phyloP scores from a whole-genome alignment of 2,113 vertebrate species.

The Bagarius yarrelli region DNA sequence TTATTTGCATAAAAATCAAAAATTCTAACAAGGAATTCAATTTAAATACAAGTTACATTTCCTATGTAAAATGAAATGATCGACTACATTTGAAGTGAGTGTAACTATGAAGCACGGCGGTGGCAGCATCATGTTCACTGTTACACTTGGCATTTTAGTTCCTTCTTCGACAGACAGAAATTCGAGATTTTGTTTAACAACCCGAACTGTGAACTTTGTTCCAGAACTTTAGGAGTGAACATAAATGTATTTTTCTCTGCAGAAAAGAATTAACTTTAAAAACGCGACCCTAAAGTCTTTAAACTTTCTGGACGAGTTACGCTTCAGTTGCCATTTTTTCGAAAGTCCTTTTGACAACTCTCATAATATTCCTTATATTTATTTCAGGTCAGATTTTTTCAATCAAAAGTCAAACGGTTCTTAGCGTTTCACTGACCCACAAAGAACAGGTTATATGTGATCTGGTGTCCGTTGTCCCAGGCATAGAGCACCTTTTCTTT shows the following conservation, averaged over 20 bases:
- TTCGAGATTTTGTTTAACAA: too few relatives aligned
- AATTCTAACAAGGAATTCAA: not conserved
- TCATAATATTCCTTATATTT: not conserved
- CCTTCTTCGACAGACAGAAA: too few relatives aligned
- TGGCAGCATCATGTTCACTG: too few relatives aligned
- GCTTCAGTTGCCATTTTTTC: not conserved
- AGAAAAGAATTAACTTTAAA: not conserved
- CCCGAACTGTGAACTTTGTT: too few relatives aligned
- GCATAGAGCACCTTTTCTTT: slow-evolving; percentile 91
- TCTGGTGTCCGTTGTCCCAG: slow-evolving; percentile 97
- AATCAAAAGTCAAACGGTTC: not conserved
- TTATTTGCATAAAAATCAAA: too few relatives aligned
- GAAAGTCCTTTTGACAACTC: not conserved
- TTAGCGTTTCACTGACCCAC: slow-evolving; percentile 72
- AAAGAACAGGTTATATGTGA: slow-evolving; percentile 86
- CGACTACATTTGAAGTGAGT: not conserved
- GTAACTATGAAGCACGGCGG: too few relatives aligned
- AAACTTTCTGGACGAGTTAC: not conserved
- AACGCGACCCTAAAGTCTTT: not conserved
- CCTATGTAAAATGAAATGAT: not conserved
- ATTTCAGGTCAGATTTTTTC: not conserved
- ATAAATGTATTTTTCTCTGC: too few relatives aligned
- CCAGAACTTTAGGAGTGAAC: too few relatives aligned
- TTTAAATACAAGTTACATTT: not conserved
- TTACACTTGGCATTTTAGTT: too few relatives aligned